Base-by-base conservation (phyloP, 2,113 vertebrate genomes). In the Eulemur macaco region DNA sequence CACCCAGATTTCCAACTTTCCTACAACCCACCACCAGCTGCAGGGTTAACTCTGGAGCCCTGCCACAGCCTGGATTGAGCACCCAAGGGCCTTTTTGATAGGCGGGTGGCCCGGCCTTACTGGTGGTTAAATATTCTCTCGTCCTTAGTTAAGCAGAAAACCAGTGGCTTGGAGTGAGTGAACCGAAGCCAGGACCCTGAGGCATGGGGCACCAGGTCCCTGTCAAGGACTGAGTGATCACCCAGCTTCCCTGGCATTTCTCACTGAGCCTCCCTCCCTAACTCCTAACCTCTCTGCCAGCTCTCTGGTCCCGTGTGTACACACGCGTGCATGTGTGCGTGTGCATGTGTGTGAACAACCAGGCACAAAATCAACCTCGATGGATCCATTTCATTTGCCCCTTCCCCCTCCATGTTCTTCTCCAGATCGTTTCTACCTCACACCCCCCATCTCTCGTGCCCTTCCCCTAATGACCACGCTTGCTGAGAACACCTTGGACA, bases 91-190 rank as follows among this genome's bases (percentile, higher is more conserved):
- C 8, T 21, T 89, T 71, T 54, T 54, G 78, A 73, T 47, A 58
- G 31, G 15, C 47, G 54, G 39, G 1, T 85, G 25, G 23, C 45
- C 31, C 14, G 71, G 25, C 78, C 58, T 95, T 73, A 18, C 13
- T 25, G 39, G 50, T 86, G 50, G 34, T 68, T 89, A 93, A 95
- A 86, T 89, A 89, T n/a, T 74, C 73, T 85, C 64, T 82, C 23
- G 14, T 42, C n/a, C 29, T 34, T 39, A 68, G 64, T 58, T 68
- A 86, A 90, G 50, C 58, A 77, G 74, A 90, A 86, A 90, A 17
- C 58, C n/a, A 58, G 50, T 50, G 39, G 73, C 71, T 66, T 66
- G 34, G 21, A 89, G 64, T n/a, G 5, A 58, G 15, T 42, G 54
- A 89, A 68, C 12, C 66, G 29, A 89, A 73, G 73, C 37, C 37